Base-by-base conservation (phyloP, 1,140 invertebrate genomes). In the Apis cerana region DNA sequence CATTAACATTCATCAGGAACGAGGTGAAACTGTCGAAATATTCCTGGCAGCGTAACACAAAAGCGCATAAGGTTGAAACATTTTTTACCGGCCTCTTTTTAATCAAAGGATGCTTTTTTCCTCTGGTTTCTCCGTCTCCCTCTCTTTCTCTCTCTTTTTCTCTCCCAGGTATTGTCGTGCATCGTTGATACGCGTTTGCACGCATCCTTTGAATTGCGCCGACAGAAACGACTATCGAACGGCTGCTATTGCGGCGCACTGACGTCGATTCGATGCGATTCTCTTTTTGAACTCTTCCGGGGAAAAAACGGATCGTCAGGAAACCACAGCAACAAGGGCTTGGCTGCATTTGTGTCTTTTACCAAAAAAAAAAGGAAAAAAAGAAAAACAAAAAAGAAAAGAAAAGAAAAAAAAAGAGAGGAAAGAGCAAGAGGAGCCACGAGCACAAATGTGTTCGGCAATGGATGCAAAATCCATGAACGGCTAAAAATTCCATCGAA, bases 191-290 rank as follows among this genome's bases (percentile, higher is more conserved):
- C 80, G 52, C 71, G 80, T 81, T 75, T 75, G 62, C 72, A 81
- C 80, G 72, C 80, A 67, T 81, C 72, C 80, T 81, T 81, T 81
- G 80, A 75, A 75, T 75, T 54, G 72, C 54, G 17, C 54, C 80
- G 82, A 70, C 65, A 74, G 75, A 82, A 83, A 74, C 84, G 82
- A 86, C 84, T 83, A 85, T 86, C 82, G 84, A 87, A 87, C 85
- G 82, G 74, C 68, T 54, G 75, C 75, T 81, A 86, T 84, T 84
- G 77, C 62, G 67, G 67, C 21, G 64, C 75, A 68, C 67, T 80
- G 84, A 83, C 85, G 84, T 78, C 82, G 61, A 74, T 75, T 83
- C 84, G 75, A 86, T 76, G 79, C 71, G 79, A 80, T 80, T 86
- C 84, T 77, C 84, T 87, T 86, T 87, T 86, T 75, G 71, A 86